Evolutionary conservation across 2,888 invertebrate genomes (phyloP), one percentile per base, ranked within the genome.

Genomic region (Nesidiocoris tenuis): DNA sequence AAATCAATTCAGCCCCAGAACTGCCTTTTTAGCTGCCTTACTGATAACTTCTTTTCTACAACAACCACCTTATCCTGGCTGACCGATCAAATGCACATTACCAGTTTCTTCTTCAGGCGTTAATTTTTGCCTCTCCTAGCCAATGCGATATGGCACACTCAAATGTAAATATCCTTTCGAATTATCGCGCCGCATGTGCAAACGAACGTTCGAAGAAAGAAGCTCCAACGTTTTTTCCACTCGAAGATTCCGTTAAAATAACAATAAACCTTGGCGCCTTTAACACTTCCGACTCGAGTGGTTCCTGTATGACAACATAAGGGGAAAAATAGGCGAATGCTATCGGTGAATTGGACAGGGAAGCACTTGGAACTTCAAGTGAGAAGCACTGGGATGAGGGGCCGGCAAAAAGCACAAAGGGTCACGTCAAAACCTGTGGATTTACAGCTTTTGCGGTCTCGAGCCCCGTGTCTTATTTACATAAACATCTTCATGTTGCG

Each of bases 401-500:
- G 59, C 59, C 17, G 59, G n/a, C n/a, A 17, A 55, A 56, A 21
- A 19, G 55, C 5, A 24, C n/a, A 72, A 63, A 72, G 63, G 63
- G 72, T 61, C 61, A 72, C 72, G 72, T 72, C 72, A 72, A 72
- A 57, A 72, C 63, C 65, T 25, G 66, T 57, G 74, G 74, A 75
- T 75, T 75, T 75, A 75, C 66, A 56, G 74, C 74, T 25, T 25
- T 39, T 75, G 74, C 66, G 74, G 74, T 75, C 74, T 75, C 66
- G 57, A 63, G 74, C 74, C 74, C 66, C 76, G 67, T 77, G 77
- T 77, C 67, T 57, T 77, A 77, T 77, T 77, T 74, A 76, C 77
- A 77, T 77, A 77, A 77, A 77, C 77, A 77, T 77, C 77, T 77
- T 77, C 77, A 77, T 77, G 74, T 59, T 25, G 56, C 22, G 18